These are phyloP conservation scores for Trachythela sp. DNA, from an alignment of 64 coral and sea anemone species.

Conservation along the genomic window DNA sequence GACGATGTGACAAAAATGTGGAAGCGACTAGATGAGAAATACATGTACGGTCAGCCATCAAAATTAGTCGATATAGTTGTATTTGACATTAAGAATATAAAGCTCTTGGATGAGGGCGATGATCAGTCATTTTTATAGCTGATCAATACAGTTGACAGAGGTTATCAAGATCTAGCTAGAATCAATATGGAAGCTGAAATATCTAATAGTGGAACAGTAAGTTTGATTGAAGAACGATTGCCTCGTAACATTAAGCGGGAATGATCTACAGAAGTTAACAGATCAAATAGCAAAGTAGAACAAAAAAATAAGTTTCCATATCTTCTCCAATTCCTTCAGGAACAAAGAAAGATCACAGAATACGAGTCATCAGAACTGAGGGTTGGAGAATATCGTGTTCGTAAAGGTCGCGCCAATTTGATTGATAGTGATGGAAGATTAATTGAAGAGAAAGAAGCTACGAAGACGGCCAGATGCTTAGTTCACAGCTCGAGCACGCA, in stretches of 20 bases:
- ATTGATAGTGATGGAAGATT: not conserved
- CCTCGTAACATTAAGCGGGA: no score
- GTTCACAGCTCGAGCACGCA: no score
- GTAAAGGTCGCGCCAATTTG: not conserved
- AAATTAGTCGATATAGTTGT: not conserved
- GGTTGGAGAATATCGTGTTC: not conserved
- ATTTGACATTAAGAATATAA: not conserved
- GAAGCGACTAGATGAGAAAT: not conserved
- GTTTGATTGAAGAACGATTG: no score
- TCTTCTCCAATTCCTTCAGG: no score
- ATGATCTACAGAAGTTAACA: conserved; percentile 2
- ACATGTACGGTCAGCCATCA: not conserved
- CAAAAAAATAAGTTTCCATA: not conserved
- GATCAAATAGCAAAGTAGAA: not conserved
- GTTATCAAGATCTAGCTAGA: no score
- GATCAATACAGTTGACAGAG: no score
- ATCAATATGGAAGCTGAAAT: no score
- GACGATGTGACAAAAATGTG: not conserved
- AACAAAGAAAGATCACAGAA: no score
- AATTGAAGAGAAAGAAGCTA: no score
- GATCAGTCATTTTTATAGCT: not conserved
- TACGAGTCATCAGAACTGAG: not conserved
- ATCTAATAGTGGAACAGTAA: no score
- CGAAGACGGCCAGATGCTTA: no score
- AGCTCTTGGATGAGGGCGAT: not conserved